These are phyloP conservation scores for Daphoenositta chrysoptera DNA, from an alignment of 2,113 vertebrate species.

Conservation along the genomic window DNA sequence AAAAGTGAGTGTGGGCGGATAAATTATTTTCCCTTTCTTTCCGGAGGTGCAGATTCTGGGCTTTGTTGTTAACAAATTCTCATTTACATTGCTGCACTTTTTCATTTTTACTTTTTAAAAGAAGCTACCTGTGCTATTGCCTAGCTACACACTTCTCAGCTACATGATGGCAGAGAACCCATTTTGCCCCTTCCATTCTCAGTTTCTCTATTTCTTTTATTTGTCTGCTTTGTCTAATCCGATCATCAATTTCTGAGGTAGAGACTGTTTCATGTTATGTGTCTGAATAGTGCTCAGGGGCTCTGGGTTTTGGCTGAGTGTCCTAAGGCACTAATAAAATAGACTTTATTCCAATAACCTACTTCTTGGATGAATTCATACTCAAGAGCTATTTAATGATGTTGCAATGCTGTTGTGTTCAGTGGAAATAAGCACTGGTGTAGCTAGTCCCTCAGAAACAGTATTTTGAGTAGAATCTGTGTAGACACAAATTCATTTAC, in stretches of 20 bases:
- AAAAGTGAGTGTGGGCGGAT: constrained; percentile 73
- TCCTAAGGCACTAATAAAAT: constrained; percentile 12
- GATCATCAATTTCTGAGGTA: neutral
- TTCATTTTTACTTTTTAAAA: constrained; percentile 51
- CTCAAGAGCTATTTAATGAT: constrained; percentile 8
- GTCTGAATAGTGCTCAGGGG: neutral
- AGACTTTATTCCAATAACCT: constrained; percentile 3
- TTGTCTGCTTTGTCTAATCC: neutral
- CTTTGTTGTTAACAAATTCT: constrained; percentile 71
- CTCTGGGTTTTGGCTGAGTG: neutral
- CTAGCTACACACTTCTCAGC: neutral
- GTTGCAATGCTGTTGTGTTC: neutral
- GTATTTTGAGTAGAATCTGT: neutral
- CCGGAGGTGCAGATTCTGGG: constrained; percentile 68
- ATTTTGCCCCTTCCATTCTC: neutral
- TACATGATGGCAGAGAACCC: neutral
- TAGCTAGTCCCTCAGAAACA: neutral
- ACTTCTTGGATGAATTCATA: neutral
- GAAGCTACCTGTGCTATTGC: neutral
- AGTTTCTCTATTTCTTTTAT: neutral
- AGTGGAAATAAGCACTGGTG: neutral
- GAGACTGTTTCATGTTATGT: neutral
- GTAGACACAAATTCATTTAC: neutral
- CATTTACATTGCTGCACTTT: constrained; percentile 68
- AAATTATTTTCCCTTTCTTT: constrained; percentile 77